Evolutionary conservation across 2,113 vertebrate genomes (phyloP).

Genomic region (Ceyx margarethae): DNA sequence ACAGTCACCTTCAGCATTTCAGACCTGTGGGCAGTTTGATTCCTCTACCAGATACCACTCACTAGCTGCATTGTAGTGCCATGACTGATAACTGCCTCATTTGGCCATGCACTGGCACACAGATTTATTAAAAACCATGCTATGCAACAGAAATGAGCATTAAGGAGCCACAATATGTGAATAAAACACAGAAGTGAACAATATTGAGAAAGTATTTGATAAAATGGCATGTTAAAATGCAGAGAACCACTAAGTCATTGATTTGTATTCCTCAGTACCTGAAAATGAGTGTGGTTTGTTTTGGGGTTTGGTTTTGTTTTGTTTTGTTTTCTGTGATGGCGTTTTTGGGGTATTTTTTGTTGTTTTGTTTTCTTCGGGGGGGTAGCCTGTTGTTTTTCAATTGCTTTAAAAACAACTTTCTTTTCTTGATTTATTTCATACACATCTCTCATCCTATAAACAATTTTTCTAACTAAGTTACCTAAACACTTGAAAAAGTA

Average conservation of each 20-base stretch:
- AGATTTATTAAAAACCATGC: not conserved
- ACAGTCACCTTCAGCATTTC: not conserved
- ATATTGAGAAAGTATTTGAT: not conserved
- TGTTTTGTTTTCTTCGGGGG: no score
- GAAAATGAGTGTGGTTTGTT: not conserved
- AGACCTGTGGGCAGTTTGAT: not conserved
- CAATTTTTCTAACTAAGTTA: not conserved
- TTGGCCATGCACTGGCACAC: not conserved
- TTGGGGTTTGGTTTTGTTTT: not conserved
- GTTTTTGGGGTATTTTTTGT: no score
- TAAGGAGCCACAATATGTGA: not conserved
- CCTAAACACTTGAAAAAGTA: not conserved
- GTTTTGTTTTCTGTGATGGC: not conserved
- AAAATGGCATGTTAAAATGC: not conserved
- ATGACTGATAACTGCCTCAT: not conserved
- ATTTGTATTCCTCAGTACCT: not conserved
- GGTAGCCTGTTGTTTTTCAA: not conserved
- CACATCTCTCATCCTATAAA: not conserved
- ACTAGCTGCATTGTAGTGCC: no score
- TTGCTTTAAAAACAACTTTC: not conserved
- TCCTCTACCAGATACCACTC: not conserved
- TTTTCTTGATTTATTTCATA: slow-evolving; percentile 4
- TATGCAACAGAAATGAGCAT: not conserved
- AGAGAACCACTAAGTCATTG: not conserved
- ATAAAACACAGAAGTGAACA: not conserved